Evolutionary conservation across 2,113 vertebrate species (phyloP).

Genomic region (Lepus americanus): DNA sequence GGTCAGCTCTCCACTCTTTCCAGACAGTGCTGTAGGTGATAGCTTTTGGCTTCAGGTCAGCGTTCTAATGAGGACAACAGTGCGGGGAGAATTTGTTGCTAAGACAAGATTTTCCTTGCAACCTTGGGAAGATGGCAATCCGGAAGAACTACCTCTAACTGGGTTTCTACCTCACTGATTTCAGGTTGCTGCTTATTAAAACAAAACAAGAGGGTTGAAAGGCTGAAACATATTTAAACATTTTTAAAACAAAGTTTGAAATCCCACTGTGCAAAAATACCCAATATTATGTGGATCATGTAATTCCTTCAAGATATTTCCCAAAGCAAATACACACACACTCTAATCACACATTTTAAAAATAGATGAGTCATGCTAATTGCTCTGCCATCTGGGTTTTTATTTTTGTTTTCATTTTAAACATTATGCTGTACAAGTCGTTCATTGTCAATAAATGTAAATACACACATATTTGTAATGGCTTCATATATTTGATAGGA

Average conservation of each 20-base stretch:
- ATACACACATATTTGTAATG: neutral
- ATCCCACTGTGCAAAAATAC: neutral
- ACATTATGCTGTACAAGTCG: neutral
- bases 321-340: slow-evolving; percentile 31
- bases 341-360: neutral
- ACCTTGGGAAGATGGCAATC: neutral
- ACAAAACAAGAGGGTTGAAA: neutral
- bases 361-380: slow-evolving; percentile 1
- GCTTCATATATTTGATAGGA: slow-evolving; percentile 1
- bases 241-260: slow-evolving; percentile 30
- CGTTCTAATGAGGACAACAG: neutral
- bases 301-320: slow-evolving; percentile 17
- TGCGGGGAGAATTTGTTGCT: neutral
- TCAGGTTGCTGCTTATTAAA: neutral
- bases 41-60: neutral
- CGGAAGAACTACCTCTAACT: neutral
- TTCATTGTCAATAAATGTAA: slow-evolving; percentile 41
- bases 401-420: slow-evolving; percentile 19
- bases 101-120: neutral
- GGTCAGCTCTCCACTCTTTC: neutral
- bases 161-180: neutral
- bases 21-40: neutral
- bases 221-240: neutral
- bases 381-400: slow-evolving; percentile 66
- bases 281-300: neutral